These are phyloP conservation scores for Augochlorella aurata DNA, from an alignment of 2,888 invertebrate species.

Conservation along the genomic window DNA sequence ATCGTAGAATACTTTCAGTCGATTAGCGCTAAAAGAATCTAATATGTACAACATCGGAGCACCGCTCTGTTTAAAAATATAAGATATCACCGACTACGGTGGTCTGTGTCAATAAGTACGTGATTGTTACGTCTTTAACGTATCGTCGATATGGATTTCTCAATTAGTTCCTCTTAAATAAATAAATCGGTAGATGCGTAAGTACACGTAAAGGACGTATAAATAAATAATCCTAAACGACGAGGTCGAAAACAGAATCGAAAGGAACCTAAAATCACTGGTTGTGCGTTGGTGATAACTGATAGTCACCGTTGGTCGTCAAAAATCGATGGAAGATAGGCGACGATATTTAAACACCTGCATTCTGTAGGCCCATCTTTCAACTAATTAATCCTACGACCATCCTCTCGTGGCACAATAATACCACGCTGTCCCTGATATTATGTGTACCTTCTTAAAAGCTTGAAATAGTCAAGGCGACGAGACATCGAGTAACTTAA, in stretches of 20 bases:
- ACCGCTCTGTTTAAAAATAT: conserved; percentile 28
- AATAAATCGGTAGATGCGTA: not conserved
- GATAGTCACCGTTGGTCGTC: not conserved
- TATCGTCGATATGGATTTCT: not conserved
- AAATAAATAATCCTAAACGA: not conserved
- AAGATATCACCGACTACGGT: conserved; percentile 23
- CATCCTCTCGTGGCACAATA: not conserved
- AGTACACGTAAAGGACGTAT: not conserved
- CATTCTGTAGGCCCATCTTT: conserved; percentile 18
- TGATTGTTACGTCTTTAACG: not conserved
- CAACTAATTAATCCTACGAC: not conserved
- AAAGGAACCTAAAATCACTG: not conserved
- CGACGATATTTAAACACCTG: not conserved
- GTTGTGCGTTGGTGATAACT: conserved; percentile 6
- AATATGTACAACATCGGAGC: conserved; percentile 3
- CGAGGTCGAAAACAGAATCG: not conserved
- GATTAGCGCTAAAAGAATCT: conserved; percentile 10
- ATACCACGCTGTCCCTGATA: not conserved
- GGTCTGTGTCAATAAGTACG: not conserved
- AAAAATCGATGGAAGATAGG: not conserved
- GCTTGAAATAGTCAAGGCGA: not conserved
- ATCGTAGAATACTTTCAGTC: conserved; percentile 36
- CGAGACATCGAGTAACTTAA: conserved; percentile 19
- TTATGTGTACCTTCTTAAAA: not conserved
- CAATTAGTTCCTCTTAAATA: not conserved